phyloP scores from a whole-genome alignment of 2,797 vertebrate species.

The Toxotes lorentzi region DNA sequence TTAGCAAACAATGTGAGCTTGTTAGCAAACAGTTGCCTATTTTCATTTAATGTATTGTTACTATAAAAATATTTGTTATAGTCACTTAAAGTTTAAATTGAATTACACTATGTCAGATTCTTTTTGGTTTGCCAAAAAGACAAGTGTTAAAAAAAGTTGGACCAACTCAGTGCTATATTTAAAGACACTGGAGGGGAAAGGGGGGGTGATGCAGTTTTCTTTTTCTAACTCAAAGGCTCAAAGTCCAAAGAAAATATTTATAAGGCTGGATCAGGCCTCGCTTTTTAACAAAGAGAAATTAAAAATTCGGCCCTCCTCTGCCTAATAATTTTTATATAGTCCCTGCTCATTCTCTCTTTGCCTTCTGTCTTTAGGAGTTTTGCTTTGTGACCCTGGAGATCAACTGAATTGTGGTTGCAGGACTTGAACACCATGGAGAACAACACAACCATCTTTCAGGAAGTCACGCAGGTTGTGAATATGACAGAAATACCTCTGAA shows the following conservation, averaged over 20 bases:
- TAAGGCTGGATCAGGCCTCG: neutral
- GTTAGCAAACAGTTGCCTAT: too few relatives aligned
- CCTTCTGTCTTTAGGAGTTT: conserved; percentile 46
- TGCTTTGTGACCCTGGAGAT: conserved; percentile 28
- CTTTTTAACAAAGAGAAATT: neutral
- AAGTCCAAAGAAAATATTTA: too few relatives aligned
- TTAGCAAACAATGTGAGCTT: too few relatives aligned
- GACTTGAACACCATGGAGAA: conserved; percentile 75
- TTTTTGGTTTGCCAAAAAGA: too few relatives aligned
- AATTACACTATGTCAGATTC: too few relatives aligned
- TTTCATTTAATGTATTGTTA: too few relatives aligned
- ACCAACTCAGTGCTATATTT: neutral
- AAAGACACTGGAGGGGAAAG: too few relatives aligned
- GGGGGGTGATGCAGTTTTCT: too few relatives aligned
- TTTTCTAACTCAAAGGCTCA: too few relatives aligned
- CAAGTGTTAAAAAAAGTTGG: too few relatives aligned
- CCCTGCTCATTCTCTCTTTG: neutral
- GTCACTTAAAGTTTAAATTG: too few relatives aligned
- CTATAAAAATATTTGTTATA: too few relatives aligned
- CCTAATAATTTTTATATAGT: neutral
- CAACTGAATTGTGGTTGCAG: conserved; percentile 37
- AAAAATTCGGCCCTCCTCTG: neutral
- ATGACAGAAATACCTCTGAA: conserved; percentile 85
- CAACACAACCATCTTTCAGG: conserved; percentile 66
- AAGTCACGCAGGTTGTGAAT: conserved; percentile 48